Evolutionary conservation across 1,140 invertebrate species (phyloP).

Genomic region (Drosophila bocki): DNA sequence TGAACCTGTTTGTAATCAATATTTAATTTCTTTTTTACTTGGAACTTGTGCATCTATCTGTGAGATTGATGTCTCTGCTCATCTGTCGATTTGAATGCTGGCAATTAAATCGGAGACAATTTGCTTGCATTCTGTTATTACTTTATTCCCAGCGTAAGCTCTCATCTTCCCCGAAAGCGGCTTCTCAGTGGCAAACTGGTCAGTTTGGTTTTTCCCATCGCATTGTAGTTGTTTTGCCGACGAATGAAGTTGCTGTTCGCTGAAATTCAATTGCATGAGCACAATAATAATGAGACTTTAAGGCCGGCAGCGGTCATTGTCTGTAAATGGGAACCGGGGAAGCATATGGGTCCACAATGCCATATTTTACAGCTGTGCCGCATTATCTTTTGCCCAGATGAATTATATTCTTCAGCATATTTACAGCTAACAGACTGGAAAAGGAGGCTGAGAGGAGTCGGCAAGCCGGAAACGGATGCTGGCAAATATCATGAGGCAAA

Average conservation of each 20-base stretch:
- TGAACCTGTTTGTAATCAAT: slow-evolving; percentile 2
- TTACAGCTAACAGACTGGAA: slow-evolving; percentile 54
- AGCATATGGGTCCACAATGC: slow-evolving; percentile 22
- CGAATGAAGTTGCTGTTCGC: slow-evolving; percentile 25
- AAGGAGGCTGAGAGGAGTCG: background rate
- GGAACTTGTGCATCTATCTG: background rate
- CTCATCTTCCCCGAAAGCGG: background rate
- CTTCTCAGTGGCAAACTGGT: slow-evolving; percentile 53
- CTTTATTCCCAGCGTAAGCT: slow-evolving; percentile 16
- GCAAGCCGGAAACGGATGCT: slow-evolving; percentile 55
- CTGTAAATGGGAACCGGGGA: slow-evolving; percentile 7
- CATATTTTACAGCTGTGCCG: slow-evolving; percentile 66
- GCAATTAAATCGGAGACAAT: slow-evolving; percentile 33
- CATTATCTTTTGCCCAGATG: slow-evolving; percentile 68
- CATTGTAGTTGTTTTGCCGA: slow-evolving; percentile 28
- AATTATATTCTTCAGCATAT: slow-evolving; percentile 72
- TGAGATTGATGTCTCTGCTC: slow-evolving; percentile 32
- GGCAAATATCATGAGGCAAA: slow-evolving; percentile 67
- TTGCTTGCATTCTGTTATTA: slow-evolving; percentile 12
- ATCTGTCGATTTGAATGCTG: slow-evolving; percentile 15
- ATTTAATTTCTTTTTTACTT: background rate
- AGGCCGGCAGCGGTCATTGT: slow-evolving; percentile 43
- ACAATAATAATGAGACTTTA: slow-evolving; percentile 69
- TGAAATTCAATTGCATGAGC: slow-evolving; percentile 56
- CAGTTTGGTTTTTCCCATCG: slow-evolving; percentile 61